Percentiles rank a stretch among this genome's conserved stretches.
phyloP scores from a whole-genome alignment of 2,797 vertebrate species.

The Sebastes matsubarae region DNA sequence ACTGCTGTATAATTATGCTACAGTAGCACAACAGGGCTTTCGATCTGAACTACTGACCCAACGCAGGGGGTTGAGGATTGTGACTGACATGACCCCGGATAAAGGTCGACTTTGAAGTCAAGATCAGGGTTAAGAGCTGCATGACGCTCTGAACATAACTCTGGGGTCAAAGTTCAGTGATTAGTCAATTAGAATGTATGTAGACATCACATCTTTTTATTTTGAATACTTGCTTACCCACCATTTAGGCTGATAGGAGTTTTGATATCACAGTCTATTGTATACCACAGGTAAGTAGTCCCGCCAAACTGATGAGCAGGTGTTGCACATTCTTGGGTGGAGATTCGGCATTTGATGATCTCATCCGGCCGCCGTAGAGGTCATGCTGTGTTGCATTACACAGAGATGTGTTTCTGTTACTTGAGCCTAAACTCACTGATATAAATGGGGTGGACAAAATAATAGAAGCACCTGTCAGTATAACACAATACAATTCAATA shows the following conservation, averaged over 20 bases:
- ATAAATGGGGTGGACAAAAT: not conserved
- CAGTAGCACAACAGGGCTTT: not conserved
- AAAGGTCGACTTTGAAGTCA: not conserved
- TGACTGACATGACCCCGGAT: not conserved
- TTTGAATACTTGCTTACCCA: not conserved
- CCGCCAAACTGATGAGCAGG: accelerated
- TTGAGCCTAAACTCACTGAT: not conserved
- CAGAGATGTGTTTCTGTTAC: not conserved
- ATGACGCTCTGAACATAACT: not conserved
- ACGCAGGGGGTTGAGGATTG: not conserved
- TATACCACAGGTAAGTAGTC: no score
- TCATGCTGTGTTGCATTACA: not conserved
- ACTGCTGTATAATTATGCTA: not conserved
- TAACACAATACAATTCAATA: not conserved
- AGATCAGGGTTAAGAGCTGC: not conserved
- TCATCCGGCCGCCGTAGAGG: not conserved
- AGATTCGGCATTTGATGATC: not conserved
- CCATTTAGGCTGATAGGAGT: not conserved
- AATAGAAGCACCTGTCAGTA: not conserved
- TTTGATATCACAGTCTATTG: not conserved
- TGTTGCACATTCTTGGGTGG: not conserved
- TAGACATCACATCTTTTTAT: not conserved
- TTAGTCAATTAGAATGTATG: not conserved
- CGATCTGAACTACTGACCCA: not conserved
- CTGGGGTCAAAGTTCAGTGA: not conserved